Evolutionary conservation across 2,888 invertebrate genomes (phyloP).

Genomic region (Pachycephus smyrnensis): DNA sequence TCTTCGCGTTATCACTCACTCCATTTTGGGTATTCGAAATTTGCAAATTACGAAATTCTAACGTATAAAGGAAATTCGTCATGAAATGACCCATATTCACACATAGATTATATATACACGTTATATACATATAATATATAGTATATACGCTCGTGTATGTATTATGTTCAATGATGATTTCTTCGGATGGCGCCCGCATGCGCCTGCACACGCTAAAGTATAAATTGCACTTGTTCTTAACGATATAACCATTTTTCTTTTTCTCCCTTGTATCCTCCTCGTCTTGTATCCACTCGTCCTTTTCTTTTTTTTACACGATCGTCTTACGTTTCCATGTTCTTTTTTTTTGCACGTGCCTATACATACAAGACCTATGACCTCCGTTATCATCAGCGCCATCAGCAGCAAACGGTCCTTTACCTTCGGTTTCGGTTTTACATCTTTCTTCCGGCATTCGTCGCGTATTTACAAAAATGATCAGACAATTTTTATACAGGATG

Average conservation of each 20-base stretch:
- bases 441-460: not conserved
- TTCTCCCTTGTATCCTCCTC: not conserved
- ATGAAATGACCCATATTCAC: slow-evolving; percentile 1
- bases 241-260: not conserved
- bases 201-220: slow-evolving; percentile 10
- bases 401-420: not conserved
- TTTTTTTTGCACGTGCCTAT: not conserved
- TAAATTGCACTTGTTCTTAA: slow-evolving; percentile 9
- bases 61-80: not conserved
- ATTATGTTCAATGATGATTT: not conserved
- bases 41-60: not conserved
- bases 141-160: slow-evolving; percentile 1
- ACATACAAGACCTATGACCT: not conserved
- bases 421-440: not conserved
- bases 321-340: not conserved
- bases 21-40: not conserved
- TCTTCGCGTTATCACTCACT: not conserved
- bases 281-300: not conserved
- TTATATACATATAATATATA: slow-evolving; percentile 1
- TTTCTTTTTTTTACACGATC: not conserved
- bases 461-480: not conserved
- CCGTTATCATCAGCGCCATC: not conserved
- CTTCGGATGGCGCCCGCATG: slow-evolving; percentile 7
- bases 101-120: not conserved
- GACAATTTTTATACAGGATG: not conserved